Evolutionary conservation across 1,140 invertebrate species (phyloP), one percentile per base, ranked within the genome.

Genomic region (Stenopsyche tienmushanensis): DNA sequence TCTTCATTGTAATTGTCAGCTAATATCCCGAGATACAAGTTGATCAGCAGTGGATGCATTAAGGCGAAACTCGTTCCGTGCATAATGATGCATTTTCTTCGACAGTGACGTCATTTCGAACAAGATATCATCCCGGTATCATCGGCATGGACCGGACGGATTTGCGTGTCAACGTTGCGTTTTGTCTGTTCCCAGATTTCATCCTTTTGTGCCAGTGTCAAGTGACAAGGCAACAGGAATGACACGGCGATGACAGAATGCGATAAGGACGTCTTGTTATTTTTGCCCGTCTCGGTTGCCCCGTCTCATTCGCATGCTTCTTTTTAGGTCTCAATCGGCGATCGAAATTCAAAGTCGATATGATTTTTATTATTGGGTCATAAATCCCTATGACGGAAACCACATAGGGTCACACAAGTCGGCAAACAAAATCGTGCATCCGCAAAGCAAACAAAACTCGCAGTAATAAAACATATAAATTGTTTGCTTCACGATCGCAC

Each of bases 91-190:
- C 5, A 2, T 25, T 10, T 20, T 53, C 29, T n/a, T n/a, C n/a
- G n/a, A n/a, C 29, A 7, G 29, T 34, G 29, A 34, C 29, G 29
- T 34, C 29, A 34, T 5, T 5, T 7, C 29, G 29, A 34, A 34
- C 29, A 34, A 34, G 29, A 34, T 34, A 34, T 34, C 29, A 34
- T 34, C 29, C 29, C 13, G 5, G 29, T 34, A 34, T 34, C 29
- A 34, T 52, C 23, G 49, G 17, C 44, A 45, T 8, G 49, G 8
- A 15, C 21, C n/a, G 44, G 68, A 66, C 68, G 65, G 62, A 70
- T 70, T 70, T 70, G 68, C 68, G 68, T 70, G 68, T 70, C 68
- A 53, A 26, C 41, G 34, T 24, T 62, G 54, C 66, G 49, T 64
- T 65, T 62, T 55, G 60, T 64, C 50, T 65, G 64, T 65, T 63